Evolutionary conservation across 2,888 invertebrate genomes (phyloP), one percentile per base, ranked within the genome.

Genomic region (Halocaridina rubra): DNA sequence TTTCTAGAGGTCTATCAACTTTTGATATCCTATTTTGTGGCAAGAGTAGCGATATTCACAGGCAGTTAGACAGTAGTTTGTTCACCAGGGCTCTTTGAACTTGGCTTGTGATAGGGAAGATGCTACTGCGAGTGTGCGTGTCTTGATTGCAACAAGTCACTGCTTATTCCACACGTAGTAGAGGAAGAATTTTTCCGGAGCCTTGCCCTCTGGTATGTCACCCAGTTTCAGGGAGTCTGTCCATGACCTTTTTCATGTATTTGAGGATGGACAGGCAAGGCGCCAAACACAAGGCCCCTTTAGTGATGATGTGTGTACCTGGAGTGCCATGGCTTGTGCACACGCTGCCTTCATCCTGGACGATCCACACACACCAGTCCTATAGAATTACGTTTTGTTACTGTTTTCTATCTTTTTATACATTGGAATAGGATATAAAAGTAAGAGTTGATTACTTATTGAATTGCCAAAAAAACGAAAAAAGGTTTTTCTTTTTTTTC

Each of bases 351-450:
- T 57, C 67, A 16, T 39, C 67, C 75, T 13, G n/a, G 29, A 27
- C 84, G 61, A 84, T 74, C 78, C 84, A 78, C 84, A 74, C 84
- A 74, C 46, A 64, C 78, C 59, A 24, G 22, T 72, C 77, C 78
- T 71, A 32, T 72, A 76, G 74, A 53, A 32, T 64, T 81, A 76
- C 72, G 80, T 84, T 84, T 84, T 84, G 84, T 84, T 84, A 84
- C 80, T 64, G 84, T 84, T 84, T 82, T 81, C 84, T 84, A 84
- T 84, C 84, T 84, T 84, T 84, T 84, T 84, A 84, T 84, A 84
- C 82, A 84, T 84, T 84, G 82, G 78, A 81, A 78, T 84, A 84
- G 72, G 77, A 77, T 61, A 75, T 80, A 84, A 79, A 82, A 84
- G 84, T 84, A 84, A 79, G 84, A 67, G 79, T 79, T 84, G 78